A percentile compares a stretch with the other conserved stretches of the same genome.
Conservation (phyloP, 2,113 vertebrate genomes). For the Salminus brasiliensis region DNA sequence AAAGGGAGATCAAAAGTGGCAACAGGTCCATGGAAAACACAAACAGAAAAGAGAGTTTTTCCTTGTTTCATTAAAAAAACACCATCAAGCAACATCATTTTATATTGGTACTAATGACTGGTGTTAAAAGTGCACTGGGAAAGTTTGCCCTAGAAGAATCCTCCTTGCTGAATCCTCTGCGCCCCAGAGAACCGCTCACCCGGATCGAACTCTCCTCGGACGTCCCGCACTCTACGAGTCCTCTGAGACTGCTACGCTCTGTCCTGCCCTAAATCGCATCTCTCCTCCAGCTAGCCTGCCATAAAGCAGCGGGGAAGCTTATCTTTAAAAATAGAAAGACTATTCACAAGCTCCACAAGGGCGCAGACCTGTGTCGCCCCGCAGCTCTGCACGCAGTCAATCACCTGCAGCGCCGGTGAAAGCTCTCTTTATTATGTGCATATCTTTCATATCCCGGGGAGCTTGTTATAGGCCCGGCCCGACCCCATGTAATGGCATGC, state of each 20-base stretch:
- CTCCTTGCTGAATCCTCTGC: conserved; percentile 1
- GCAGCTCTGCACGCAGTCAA: conserved; percentile 40
- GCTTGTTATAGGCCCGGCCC: conserved; percentile 47
- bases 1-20: too few species aligned
- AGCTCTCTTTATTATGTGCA: conserved; percentile 58
- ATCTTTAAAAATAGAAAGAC: conserved; percentile 53
- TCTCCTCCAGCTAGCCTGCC: background rate
- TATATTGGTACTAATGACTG: background rate
- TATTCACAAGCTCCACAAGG: conserved; percentile 39
- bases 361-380: conserved; percentile 41
- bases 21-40: too few species aligned
- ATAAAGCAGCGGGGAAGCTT: conserved; percentile 38
- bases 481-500: conserved; percentile 49
- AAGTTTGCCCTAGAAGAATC: background rate
- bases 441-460: conserved; percentile 55
- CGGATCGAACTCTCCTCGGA: conserved; percentile 19
- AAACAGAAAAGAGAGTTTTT: too few species aligned
- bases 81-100: background rate
- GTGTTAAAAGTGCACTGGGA: conserved; percentile 4
- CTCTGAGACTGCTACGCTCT: conserved; percentile 9
- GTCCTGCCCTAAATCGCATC: conserved; percentile 42
- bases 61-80: background rate
- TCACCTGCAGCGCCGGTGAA: conserved; percentile 47
- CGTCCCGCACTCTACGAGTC: conserved; percentile 6
- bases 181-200: conserved; percentile 3